Evolutionary conservation across 1,140 invertebrate species (phyloP).

Genomic region (Diploscapter pachys): DNA sequence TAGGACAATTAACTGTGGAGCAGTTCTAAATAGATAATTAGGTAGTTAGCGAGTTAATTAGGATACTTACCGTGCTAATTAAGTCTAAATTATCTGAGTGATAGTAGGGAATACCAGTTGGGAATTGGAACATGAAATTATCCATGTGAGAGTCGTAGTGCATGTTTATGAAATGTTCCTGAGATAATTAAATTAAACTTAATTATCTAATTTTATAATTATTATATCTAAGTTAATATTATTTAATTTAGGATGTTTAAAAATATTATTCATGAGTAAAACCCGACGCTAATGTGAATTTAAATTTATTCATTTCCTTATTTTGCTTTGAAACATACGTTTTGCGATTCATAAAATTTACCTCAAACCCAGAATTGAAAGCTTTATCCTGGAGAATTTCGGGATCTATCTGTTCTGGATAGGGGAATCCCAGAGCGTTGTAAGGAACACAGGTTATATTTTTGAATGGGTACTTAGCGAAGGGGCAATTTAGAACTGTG

Average conservation of each 20-base stretch:
- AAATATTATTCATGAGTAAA: not conserved
- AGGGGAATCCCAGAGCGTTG: slow-evolving; percentile 43
- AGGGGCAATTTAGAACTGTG: slow-evolving; percentile 52
- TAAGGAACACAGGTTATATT: slow-evolving; percentile 43
- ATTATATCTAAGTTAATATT: too few species aligned
- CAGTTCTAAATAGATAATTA: slow-evolving; percentile 2
- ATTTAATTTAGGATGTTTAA: too few species aligned
- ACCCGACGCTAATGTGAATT: too few species aligned
- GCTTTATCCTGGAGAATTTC: slow-evolving; percentile 47
- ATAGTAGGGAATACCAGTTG: slow-evolving; percentile 52
- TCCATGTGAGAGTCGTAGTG: slow-evolving; percentile 55
- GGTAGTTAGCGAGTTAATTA: slow-evolving; percentile 25
- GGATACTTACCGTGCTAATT: slow-evolving; percentile 10
- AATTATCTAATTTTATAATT: too few species aligned
- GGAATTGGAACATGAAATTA: slow-evolving; percentile 48
- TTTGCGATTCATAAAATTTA: not conserved
- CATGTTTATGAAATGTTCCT: slow-evolving; percentile 58
- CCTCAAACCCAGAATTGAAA: slow-evolving; percentile 40
- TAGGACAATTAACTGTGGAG: slow-evolving; percentile 6
- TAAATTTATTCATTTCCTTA: too few species aligned
- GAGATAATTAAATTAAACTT: not conserved
- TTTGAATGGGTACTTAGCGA: slow-evolving; percentile 38
- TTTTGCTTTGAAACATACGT: too few species aligned
- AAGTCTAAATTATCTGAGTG: slow-evolving; percentile 40
- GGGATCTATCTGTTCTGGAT: slow-evolving; percentile 36